phyloP scores from a whole-genome alignment of 2,888 invertebrate genomes.

The Aphidius colemani region DNA sequence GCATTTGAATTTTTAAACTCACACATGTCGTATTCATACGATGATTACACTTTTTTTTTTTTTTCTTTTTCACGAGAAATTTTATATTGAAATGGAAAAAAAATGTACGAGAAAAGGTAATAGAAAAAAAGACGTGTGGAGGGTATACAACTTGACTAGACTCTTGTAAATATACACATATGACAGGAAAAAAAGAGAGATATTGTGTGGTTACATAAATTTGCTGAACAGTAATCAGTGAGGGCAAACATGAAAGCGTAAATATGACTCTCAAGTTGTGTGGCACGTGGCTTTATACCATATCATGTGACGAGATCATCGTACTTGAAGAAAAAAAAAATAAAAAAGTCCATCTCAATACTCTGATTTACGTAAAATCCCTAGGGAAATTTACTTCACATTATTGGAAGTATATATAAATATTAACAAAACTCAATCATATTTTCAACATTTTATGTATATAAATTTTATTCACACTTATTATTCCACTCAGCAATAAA shows the following conservation, averaged over 20 bases:
- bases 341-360: constrained; percentile 4
- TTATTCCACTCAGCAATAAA: too few relatives aligned
- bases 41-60: too few relatives aligned
- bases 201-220: too few relatives aligned
- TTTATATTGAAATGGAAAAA: background rate
- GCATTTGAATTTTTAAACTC: too few relatives aligned
- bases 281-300: constrained; percentile 18
- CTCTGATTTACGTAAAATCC: constrained; percentile 4
- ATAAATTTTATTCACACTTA: too few relatives aligned
- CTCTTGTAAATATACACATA: too few relatives aligned
- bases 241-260: constrained; percentile 47
- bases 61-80: too few relatives aligned
- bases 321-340: background rate
- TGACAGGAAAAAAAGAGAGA: too few relatives aligned
- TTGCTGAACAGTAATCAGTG: constrained; percentile 51
- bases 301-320: constrained; percentile 1
- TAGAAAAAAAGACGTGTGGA: background rate
- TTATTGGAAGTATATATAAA: constrained; percentile 1
- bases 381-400: constrained; percentile 15
- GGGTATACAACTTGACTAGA: constrained; percentile 6
- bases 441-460: background rate
- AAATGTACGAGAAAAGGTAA: background rate
- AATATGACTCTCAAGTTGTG: constrained; percentile 39
- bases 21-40: too few relatives aligned
- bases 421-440: constrained; percentile 11